Percentiles rank a stretch among this genome's conserved stretches.
These are phyloP conservation scores for Chaetodon trifascialis DNA, from an alignment of 2,113 vertebrate genomes.

Conservation along the genomic window DNA sequence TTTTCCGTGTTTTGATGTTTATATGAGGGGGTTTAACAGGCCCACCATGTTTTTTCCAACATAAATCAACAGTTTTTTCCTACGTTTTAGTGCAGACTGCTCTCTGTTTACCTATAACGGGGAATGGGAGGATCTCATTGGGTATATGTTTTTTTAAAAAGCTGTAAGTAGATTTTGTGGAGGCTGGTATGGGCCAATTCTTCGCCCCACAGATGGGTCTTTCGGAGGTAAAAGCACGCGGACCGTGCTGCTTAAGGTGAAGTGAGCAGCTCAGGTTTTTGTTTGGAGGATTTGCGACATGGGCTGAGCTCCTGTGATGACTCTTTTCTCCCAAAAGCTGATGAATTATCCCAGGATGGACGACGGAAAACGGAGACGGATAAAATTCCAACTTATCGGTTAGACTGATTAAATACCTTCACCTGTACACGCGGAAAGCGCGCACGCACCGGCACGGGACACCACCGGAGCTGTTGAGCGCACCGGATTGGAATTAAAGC, in stretches of 20 bases:
- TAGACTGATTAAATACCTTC: conserved; percentile 15
- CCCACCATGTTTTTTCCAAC: conserved; percentile 62
- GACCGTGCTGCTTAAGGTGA: conserved; percentile 43
- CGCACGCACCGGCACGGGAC: conserved; percentile 23
- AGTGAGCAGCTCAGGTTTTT: conserved; percentile 52
- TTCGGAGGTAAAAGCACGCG: conserved; percentile 37
- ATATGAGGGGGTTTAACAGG: conserved; percentile 57
- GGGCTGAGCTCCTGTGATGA: conserved; percentile 76
- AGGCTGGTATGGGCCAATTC: conserved; percentile 61
- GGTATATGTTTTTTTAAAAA: conserved; percentile 6
- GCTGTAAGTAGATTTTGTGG: conserved; percentile 32
- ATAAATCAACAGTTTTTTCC: conserved; percentile 58
- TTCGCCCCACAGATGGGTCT: conserved; percentile 50
- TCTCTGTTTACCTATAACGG: conserved; percentile 66
- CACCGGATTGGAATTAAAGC: conserved; percentile 15
- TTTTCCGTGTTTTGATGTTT: conserved; percentile 65
- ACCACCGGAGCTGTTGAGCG: conserved; percentile 7
- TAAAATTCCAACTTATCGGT: conserved; percentile 10
- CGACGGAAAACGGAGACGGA: conserved; percentile 58
- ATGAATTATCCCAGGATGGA: conserved; percentile 64
- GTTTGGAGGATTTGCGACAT: conserved; percentile 69
- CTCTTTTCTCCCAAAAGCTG: conserved; percentile 56
- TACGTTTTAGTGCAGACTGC: conserved; percentile 45
- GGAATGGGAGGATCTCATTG: conserved; percentile 68
- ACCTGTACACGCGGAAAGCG: conserved; percentile 23